A percentile compares a stretch with the other conserved stretches of the same genome.
phyloP scores from a whole-genome alignment of 2,113 vertebrate species.

The Callipepla squamata region DNA sequence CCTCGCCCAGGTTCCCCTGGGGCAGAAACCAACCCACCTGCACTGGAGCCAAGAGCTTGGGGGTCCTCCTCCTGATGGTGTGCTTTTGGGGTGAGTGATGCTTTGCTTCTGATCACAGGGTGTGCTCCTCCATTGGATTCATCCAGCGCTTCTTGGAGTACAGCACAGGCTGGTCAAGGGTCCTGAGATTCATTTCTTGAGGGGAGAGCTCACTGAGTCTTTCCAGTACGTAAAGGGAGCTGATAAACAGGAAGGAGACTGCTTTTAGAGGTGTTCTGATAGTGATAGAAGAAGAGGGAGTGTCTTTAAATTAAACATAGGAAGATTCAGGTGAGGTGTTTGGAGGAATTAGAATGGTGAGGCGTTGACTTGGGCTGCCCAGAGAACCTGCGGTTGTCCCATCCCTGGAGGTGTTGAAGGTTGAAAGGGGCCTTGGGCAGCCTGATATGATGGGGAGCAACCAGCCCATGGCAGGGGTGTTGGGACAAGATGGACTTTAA shows the following conservation, averaged over 20 bases:
- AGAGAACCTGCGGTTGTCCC: background rate
- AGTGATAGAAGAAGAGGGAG: background rate
- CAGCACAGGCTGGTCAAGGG: background rate
- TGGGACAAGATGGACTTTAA: background rate
- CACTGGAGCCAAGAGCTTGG: background rate
- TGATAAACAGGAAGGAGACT: background rate
- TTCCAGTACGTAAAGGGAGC: background rate
- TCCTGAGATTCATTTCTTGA: background rate
- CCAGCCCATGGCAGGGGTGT: background rate
- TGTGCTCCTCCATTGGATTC: background rate
- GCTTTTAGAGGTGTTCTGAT: background rate
- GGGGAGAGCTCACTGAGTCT: background rate
- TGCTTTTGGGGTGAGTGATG: background rate
- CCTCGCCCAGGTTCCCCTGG: accelerated
- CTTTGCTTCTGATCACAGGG: background rate
- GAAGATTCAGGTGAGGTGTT: background rate
- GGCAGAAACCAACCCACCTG: background rate
- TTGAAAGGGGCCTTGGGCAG: background rate
- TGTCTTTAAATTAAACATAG: background rate
- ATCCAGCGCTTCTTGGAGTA: background rate
- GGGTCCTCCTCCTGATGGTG: background rate
- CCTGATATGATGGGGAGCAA: background rate
- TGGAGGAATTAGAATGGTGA: background rate
- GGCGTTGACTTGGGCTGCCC: background rate
- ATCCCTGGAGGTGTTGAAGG: background rate